Evolutionary conservation across 92 coral and sea anemone genomes (phyloP), one percentile per base, ranked within the genome.

Genomic region (Pocillopora grandis): DNA sequence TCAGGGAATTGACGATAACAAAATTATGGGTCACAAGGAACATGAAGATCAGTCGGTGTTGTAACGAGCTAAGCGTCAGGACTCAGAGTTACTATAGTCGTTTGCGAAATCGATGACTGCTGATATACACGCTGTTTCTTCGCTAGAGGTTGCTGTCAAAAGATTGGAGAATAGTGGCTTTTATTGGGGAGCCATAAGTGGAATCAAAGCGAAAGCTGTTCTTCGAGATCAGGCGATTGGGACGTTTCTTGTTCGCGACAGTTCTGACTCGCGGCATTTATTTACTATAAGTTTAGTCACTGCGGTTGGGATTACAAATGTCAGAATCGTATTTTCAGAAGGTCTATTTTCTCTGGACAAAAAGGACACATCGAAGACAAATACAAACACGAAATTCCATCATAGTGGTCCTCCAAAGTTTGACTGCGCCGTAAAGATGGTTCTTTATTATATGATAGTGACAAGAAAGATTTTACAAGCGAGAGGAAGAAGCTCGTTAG

Each of bases 121-220:
- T 33, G 85, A 27, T 36, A 37, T 71, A 5, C 71, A 71, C 20
- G 16, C 76, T 19, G 80, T 83, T 14, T 83, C 80, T 33, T n/a
- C 33, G 21, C 56, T 83, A 33, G 73, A 63, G 27, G 19, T 65
- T 13, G 77, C 75, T 16, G 31, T 83, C 12, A 83, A 83, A 83
- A 83, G 55, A 33, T 48, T 89, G 58, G 85, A 81, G 16, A 62
- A 69, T 12, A 85, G 90, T 17, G 85, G 92, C 33, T 89, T 87
- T 87, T 89, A 89, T 56, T 89, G 89, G 89, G 92, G 92, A 18
- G 55, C 92, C 12, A 85, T 89, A 59, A 71, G 76, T 76, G 81
- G 73, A 42, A 21, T 76, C 58, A 68, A 89, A 81, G 92, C 92
- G 57, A 89, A 80, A 80, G 49, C 71, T 14, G 76, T 80, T 77